Evolutionary conservation across 1,140 invertebrate species (phyloP).

Genomic region (Centruroides sculpturatus): DNA sequence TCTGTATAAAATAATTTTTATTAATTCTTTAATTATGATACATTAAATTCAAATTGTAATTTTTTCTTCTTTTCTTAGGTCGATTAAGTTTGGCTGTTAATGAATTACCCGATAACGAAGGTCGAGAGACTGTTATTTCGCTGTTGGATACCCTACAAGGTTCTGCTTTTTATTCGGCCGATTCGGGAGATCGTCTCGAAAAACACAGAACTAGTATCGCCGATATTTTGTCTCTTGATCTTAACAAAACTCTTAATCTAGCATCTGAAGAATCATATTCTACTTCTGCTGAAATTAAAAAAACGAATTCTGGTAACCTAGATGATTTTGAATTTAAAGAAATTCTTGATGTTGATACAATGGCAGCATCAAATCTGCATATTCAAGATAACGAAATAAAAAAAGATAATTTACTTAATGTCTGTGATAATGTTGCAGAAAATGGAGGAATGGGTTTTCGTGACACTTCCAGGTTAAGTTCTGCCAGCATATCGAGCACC

Average conservation of each 20-base stretch:
- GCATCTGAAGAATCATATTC: too few relatives aligned
- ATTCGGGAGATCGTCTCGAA: not conserved
- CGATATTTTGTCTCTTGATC: conserved; percentile 14
- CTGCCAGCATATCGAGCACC: conserved; percentile 35
- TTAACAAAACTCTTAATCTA: conserved; percentile 9
- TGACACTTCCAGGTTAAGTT: conserved; percentile 25
- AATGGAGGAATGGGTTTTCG: too few relatives aligned
- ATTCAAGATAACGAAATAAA: too few relatives aligned
- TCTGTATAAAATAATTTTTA: too few relatives aligned
- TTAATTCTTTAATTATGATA: too few relatives aligned
- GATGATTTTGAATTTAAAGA: too few relatives aligned
- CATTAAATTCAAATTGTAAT: too few relatives aligned
- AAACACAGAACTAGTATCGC: conserved; percentile 11
- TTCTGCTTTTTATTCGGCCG: conserved; percentile 14
- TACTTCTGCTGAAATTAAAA: not conserved
- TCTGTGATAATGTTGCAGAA: too few relatives aligned
- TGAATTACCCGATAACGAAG: conserved; percentile 11
- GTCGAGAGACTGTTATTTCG: conserved; percentile 10
- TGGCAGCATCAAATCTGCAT: too few relatives aligned
- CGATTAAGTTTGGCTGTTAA: conserved; percentile 17
- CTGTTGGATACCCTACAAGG: conserved; percentile 16
- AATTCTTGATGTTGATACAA: too few relatives aligned
- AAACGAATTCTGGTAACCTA: not conserved
- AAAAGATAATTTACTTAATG: too few relatives aligned
- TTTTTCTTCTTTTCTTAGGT: not conserved